These are phyloP conservation scores for Tetraneura akinire DNA, from an alignment of 1,140 invertebrate genomes.

Conservation along the genomic window DNA sequence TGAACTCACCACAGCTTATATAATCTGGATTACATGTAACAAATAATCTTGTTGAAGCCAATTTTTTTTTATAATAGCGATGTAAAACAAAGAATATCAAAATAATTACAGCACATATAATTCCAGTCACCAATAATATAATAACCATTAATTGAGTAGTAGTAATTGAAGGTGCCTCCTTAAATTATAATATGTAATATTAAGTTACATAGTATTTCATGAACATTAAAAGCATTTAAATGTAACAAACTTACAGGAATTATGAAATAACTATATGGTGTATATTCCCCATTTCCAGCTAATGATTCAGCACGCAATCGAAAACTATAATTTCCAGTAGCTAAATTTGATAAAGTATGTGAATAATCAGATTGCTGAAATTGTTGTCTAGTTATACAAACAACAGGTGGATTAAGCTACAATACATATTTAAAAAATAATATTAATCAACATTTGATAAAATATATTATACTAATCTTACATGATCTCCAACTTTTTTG, in stretches of 20 bases:
- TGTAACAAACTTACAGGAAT: constrained; percentile 61
- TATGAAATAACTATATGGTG: constrained; percentile 66
- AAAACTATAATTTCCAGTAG: constrained; percentile 84
- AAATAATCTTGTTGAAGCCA: constrained; percentile 47
- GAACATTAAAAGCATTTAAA: not conserved
- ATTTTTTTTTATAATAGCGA: constrained; percentile 38
- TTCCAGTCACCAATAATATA: not conserved
- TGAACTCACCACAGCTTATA: constrained; percentile 41
- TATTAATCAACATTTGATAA: constrained; percentile 25
- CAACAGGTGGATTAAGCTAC: constrained; percentile 57
- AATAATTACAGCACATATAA: constrained; percentile 23
- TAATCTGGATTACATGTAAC: constrained; percentile 30
- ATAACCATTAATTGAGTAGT: constrained; percentile 27
- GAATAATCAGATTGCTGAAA: constrained; percentile 59
- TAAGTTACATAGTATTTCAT: not conserved
- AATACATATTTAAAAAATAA: constrained; percentile 52
- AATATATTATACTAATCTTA: constrained; percentile 58
- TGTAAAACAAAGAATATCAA: constrained; percentile 14
- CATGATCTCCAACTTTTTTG: constrained; percentile 64
- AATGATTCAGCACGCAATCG: constrained; percentile 77
- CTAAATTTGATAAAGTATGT: constrained; percentile 62
- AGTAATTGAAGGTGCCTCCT: constrained; percentile 20
- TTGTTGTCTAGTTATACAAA: constrained; percentile 61
- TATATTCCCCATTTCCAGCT: constrained; percentile 73
- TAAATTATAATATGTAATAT: not conserved